Conservation (phyloP, 2,888 invertebrate species). For the Amphimallon solstitiale region DNA sequence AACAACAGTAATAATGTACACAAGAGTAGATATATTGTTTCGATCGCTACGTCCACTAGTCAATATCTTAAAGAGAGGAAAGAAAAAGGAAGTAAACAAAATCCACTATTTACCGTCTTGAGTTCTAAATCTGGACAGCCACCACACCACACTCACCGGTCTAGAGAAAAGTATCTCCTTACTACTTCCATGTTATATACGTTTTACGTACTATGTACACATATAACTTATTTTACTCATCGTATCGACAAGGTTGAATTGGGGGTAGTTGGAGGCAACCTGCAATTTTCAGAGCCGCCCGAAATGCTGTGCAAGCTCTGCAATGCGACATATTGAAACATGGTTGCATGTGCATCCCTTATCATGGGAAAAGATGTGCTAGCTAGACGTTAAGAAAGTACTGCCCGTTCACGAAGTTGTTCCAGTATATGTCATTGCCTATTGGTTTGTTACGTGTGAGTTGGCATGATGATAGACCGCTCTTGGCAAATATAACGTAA, state of each 20-base stretch:
- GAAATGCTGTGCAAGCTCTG: conserved; percentile 51
- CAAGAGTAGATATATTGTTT: neutral
- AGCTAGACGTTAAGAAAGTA: conserved; percentile 32
- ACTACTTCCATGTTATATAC: neutral
- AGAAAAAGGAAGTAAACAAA: conserved; percentile 3
- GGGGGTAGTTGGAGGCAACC: conserved; percentile 25
- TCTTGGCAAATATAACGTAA: conserved; percentile 32
- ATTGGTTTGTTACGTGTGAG: conserved; percentile 44
- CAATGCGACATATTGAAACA: conserved; percentile 60
- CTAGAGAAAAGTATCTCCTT: neutral
- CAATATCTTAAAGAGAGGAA: conserved; percentile 1
- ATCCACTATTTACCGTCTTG: neutral
- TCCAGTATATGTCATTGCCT: conserved; percentile 41
- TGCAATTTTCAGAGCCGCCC: conserved; percentile 44
- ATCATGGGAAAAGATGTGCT: conserved; percentile 46
- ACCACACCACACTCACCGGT: neutral
- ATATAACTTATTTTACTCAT: conserved; percentile 30
- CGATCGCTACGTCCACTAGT: neutral
- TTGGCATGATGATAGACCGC: conserved; percentile 40
- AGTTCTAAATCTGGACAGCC: conserved; percentile 10
- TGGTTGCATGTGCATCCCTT: conserved; percentile 52
- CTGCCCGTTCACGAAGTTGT: conserved; percentile 38
- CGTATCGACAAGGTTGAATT: conserved; percentile 7
- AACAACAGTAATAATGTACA: neutral
- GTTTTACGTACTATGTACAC: conserved; percentile 10